phyloP scores from a whole-genome alignment of 2,797 vertebrate species.

The Sarcoramphus papa region DNA sequence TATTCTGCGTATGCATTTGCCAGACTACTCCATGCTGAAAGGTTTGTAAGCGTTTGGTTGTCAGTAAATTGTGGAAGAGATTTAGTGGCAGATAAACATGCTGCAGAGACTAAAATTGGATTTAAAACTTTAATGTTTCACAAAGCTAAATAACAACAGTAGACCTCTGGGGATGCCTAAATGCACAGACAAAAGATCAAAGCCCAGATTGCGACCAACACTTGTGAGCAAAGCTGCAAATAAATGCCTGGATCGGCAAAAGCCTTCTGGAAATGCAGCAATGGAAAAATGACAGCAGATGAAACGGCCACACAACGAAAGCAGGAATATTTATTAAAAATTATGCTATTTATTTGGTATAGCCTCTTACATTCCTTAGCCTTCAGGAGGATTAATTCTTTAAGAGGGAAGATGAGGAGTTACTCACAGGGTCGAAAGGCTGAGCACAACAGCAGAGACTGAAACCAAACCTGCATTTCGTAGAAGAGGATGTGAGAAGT shows the following conservation, averaged over 20 bases:
- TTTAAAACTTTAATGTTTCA: background rate
- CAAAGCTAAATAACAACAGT: background rate
- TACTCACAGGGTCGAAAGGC: background rate
- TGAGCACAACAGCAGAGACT: background rate
- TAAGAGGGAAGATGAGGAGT: background rate
- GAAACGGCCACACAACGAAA: rapidly evolving
- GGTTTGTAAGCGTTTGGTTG: rapidly evolving
- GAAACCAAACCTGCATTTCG: conserved; percentile 10
- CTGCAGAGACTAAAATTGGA: background rate
- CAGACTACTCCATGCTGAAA: rapidly evolving
- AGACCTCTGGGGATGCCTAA: background rate
- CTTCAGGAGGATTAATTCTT: background rate
- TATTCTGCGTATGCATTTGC: rapidly evolving
- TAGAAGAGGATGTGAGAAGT: conserved; percentile 32
- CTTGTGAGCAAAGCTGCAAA: background rate
- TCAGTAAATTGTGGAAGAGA: background rate
- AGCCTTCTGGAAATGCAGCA: rapidly evolving
- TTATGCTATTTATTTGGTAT: rapidly evolving
- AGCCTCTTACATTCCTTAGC: background rate
- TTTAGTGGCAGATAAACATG: background rate
- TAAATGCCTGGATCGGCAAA: background rate
- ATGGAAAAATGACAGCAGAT: background rate
- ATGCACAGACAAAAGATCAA: background rate
- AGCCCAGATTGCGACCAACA: background rate
- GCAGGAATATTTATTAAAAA: rapidly evolving